These are phyloP conservation scores for Petaurus breviceps DNA, from an alignment of 2,113 vertebrate species.

Conservation along the genomic window DNA sequence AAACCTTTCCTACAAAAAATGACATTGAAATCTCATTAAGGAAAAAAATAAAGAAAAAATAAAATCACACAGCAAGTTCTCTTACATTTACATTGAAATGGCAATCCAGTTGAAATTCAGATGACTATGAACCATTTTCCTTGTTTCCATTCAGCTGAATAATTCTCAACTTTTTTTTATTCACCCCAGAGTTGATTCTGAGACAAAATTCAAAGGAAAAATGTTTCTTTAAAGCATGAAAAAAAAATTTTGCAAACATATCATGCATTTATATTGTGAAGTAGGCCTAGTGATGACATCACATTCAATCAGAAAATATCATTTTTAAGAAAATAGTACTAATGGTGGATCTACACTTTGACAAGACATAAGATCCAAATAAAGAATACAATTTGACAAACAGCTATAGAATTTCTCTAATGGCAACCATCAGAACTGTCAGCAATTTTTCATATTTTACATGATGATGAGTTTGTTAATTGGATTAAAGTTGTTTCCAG, in stretches of 20 bases:
- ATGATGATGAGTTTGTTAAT: constrained; percentile 79
- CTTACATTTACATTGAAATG: neutral
- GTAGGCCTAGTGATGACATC: neutral
- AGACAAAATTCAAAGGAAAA: neutral
- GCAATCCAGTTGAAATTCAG: constrained; percentile 7
- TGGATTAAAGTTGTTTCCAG: constrained; percentile 80
- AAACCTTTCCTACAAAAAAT: constrained; percentile 10
- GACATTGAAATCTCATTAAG: neutral
- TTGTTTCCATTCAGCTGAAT: neutral
- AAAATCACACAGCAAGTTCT: neutral
- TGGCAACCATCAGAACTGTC: constrained; percentile 73
- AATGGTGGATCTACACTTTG: constrained; percentile 25
- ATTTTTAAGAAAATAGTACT: constrained; percentile 49
- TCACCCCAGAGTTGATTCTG: neutral
- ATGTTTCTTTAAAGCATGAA: neutral
- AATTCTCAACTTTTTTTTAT: neutral
- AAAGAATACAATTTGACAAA: constrained; percentile 76
- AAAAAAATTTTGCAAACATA: neutral
- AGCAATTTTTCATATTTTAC: constrained; percentile 80
- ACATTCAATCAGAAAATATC: neutral
- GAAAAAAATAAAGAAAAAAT: neutral
- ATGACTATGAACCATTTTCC: neutral
- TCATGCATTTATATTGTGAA: neutral
- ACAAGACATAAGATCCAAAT: constrained; percentile 33
- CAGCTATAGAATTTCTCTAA: constrained; percentile 71